A percentile compares a stretch with the other conserved stretches of the same genome.
Conservation (phyloP, 2,797 vertebrate species). For the Coranthus polyacanthus region DNA sequence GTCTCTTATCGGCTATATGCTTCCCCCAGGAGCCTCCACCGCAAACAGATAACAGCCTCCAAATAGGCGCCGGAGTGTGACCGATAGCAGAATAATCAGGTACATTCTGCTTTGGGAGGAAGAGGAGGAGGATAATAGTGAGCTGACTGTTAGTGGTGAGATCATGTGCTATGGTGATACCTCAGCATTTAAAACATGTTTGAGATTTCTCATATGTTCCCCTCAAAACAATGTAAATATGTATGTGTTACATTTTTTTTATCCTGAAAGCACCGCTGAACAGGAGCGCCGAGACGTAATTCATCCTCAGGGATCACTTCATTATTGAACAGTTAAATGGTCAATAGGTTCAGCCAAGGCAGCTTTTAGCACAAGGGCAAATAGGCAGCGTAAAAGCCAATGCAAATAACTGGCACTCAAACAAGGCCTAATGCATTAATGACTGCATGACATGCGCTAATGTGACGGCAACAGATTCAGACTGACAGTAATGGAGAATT, state of each 20-base stretch:
- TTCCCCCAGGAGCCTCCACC: constrained; percentile 73
- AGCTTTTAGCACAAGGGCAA: constrained; percentile 78
- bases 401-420: constrained; percentile 84
- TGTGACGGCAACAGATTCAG: constrained; percentile 87
- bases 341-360: constrained; percentile 75
- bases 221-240: constrained; percentile 20
- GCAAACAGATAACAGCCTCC: constrained; percentile 75
- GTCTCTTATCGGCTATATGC: constrained; percentile 70
- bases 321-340: constrained; percentile 82
- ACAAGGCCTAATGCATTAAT: constrained; percentile 91
- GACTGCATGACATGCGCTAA: constrained; percentile 88
- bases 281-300: constrained; percentile 41
- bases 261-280: constrained; percentile 41
- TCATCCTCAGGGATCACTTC: constrained; percentile 69
- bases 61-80: constrained; percentile 74
- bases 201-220: too few relatives aligned
- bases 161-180: constrained; percentile 47
- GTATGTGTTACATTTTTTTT: constrained; percentile 12
- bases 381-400: constrained; percentile 75
- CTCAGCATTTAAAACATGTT: constrained; percentile 26
- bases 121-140: constrained; percentile 56
- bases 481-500: constrained; percentile 97
- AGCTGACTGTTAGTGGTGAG: constrained; percentile 44
- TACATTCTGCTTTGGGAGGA: constrained; percentile 67
- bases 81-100: constrained; percentile 78